phyloP scores from a whole-genome alignment of 2,888 invertebrate genomes.

The Platycheirus albimanus region DNA sequence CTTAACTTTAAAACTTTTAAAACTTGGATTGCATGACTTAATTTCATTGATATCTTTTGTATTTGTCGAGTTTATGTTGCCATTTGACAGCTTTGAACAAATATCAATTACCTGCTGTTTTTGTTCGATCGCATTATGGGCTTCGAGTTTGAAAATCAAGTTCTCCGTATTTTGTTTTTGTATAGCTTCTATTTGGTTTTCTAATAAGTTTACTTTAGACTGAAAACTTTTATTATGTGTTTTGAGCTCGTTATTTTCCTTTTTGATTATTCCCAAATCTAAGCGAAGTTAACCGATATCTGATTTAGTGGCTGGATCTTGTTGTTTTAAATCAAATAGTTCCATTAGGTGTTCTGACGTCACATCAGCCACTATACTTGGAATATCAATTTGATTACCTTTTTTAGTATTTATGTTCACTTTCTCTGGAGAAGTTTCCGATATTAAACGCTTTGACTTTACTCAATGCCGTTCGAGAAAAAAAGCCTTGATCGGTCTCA shows the following conservation, averaged over 20 bases:
- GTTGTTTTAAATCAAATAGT: not conserved
- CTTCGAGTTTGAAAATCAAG: not conserved
- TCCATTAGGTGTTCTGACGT: not conserved
- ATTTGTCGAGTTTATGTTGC: not conserved
- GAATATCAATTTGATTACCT: not conserved
- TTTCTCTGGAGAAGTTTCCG: not conserved
- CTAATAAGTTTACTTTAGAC: not conserved
- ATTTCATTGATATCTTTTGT: not conserved
- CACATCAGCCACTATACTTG: not conserved
- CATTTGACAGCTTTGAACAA: not conserved
- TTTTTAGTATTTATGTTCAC: not conserved
- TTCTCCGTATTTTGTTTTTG: not conserved
- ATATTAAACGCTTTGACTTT: not conserved
- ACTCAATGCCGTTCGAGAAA: not conserved
- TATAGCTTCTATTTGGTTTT: not conserved
- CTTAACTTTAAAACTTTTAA: not conserved
- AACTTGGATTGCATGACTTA: not conserved
- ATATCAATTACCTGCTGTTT: not conserved
- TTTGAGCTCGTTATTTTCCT: not conserved
- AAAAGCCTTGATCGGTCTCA: not conserved
- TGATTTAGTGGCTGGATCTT: not conserved
- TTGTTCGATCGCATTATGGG: not conserved
- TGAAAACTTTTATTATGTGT: not conserved
- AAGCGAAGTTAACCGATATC: no score
- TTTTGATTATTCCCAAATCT: not conserved